Conservation (phyloP, 1,140 invertebrate species). For the Ips typographus region DNA sequence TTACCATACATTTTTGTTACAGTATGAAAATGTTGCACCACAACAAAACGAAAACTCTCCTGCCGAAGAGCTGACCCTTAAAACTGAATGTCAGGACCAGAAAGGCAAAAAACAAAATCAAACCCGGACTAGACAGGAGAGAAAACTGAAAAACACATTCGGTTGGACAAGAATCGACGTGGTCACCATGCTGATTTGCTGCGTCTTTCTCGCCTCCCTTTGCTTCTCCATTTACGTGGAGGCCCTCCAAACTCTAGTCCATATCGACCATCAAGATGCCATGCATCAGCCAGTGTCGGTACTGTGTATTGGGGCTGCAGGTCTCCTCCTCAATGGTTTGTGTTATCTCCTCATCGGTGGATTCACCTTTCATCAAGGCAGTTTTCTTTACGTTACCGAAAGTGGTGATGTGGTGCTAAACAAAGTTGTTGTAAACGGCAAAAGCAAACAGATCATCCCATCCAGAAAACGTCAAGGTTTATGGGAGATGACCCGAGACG, state of each 20-base stretch:
- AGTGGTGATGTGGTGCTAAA: constrained; percentile 66
- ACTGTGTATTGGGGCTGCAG: constrained; percentile 61
- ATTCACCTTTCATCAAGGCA: constrained; percentile 76
- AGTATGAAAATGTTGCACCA: neutral
- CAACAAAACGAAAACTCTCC: neutral
- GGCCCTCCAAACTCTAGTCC: constrained; percentile 74
- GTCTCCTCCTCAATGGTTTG: constrained; percentile 68
- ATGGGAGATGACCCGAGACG: constrained; percentile 63
- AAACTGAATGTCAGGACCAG: constrained; percentile 37
- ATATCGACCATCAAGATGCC: constrained; percentile 75
- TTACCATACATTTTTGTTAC: too few species aligned
- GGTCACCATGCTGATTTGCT: constrained; percentile 77
- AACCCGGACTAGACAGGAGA: constrained; percentile 54
- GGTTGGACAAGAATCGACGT: constrained; percentile 90
- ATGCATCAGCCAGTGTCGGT: constrained; percentile 67
- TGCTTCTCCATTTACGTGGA: constrained; percentile 82
- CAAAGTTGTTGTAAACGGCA: constrained; percentile 55
- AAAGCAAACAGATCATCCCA: constrained; percentile 54
- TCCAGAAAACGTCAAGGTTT: constrained; percentile 55
- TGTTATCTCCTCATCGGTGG: constrained; percentile 76
- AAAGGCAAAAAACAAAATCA: constrained; percentile 37
- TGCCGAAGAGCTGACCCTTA: constrained; percentile 15
- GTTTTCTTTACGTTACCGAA: constrained; percentile 67
- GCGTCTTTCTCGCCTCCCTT: constrained; percentile 79
- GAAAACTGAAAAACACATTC: constrained; percentile 81